Evolutionary conservation across 2,113 vertebrate genomes (phyloP).

Genomic region (Barbus barbus): DNA sequence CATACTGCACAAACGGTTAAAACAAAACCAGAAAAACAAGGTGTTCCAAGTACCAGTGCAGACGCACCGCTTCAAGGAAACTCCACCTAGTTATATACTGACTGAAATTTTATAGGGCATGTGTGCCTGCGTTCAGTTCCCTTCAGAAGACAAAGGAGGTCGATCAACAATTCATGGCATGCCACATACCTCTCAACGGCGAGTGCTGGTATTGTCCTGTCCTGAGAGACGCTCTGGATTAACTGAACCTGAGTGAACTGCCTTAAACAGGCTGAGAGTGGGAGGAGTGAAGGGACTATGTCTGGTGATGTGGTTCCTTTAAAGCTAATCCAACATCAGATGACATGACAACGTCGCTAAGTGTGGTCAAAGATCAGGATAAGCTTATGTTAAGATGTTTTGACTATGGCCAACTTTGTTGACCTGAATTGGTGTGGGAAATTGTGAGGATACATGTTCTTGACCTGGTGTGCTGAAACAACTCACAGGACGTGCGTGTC

Average conservation of each 20-base stretch:
- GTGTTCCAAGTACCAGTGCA: constrained; percentile 29
- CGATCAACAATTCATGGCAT: constrained; percentile 1
- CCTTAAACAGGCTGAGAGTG: constrained; percentile 13
- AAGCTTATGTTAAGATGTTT: constrained; percentile 36
- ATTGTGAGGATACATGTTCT: neutral
- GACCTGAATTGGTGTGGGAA: neutral
- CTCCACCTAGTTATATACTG: constrained; percentile 15
- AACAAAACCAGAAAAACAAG: constrained; percentile 40
- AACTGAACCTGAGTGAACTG: constrained; percentile 19
- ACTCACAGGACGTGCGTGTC: neutral
- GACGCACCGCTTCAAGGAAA: constrained; percentile 28
- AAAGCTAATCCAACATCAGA: constrained; percentile 40
- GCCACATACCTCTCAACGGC: neutral
- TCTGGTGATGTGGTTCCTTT: constrained; percentile 6
- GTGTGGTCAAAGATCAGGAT: constrained; percentile 43
- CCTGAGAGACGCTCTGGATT: neutral
- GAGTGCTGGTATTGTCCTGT: neutral
- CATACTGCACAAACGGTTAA: neutral
- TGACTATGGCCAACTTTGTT: neutral
- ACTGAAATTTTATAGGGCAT: constrained; percentile 24
- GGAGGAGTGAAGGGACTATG: neutral
- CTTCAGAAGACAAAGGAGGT: constrained; percentile 18
- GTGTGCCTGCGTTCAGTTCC: neutral
- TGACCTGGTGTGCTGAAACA: neutral
- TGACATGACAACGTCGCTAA: neutral